A percentile compares a stretch with the other conserved stretches of the same genome.
Evolutionary conservation across 1,140 invertebrate species (phyloP).

Genomic region (Penaeus japonicus): DNA sequence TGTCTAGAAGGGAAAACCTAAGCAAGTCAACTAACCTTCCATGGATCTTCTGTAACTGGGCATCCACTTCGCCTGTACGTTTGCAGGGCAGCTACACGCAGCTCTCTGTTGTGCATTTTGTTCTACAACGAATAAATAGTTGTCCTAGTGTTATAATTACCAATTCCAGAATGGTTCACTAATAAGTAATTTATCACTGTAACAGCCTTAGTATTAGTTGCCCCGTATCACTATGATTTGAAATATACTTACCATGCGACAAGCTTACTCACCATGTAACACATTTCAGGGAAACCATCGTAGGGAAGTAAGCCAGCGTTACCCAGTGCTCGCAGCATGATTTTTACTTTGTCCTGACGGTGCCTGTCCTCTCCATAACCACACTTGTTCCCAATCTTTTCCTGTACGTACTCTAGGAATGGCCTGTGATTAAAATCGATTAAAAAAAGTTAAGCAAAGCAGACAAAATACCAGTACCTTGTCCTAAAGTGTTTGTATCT

Average conservation of each 20-base stretch:
- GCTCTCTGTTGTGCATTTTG: neutral
- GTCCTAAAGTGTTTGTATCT: too few species aligned
- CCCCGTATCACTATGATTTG: too few species aligned
- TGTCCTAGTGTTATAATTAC: neutral
- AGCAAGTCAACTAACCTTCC: neutral
- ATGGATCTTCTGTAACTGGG: neutral
- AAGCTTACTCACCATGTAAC: conserved; percentile 26
- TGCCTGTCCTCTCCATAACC: neutral
- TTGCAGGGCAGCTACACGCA: conserved; percentile 38
- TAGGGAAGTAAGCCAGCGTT: conserved; percentile 20
- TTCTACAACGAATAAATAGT: neutral
- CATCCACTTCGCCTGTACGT: conserved; percentile 28
- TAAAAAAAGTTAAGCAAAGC: neutral
- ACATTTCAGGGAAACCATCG: neutral
- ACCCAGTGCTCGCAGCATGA: neutral
- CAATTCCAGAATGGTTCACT: neutral
- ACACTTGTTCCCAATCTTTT: neutral
- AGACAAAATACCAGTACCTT: too few species aligned
- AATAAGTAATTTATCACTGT: neutral
- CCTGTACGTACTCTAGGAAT: conserved; percentile 11
- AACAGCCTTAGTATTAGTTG: too few species aligned
- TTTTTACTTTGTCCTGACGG: neutral
- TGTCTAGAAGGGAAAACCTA: neutral
- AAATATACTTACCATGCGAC: too few species aligned
- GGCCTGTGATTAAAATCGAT: neutral